These are phyloP conservation scores for Papilio protenor DNA, from an alignment of 2,888 invertebrate genomes.

Conservation along the genomic window DNA sequence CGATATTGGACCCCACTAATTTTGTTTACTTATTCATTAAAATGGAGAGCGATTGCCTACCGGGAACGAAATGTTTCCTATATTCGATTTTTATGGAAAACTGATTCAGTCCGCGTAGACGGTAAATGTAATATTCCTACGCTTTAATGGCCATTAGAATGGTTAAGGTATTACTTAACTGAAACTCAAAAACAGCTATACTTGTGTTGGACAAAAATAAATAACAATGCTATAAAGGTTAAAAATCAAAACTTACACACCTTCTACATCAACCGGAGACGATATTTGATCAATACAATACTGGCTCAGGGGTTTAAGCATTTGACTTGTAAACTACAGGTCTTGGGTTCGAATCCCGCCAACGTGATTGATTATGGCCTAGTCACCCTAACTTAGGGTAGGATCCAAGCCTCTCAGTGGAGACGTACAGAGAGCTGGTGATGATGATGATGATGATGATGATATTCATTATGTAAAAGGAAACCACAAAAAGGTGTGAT, in stretches of 20 bases:
- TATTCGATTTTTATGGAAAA: conserved; percentile 76
- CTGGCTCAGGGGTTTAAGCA: no score
- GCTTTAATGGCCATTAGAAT: conserved; percentile 43
- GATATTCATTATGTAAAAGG: not conserved
- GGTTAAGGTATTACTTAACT: conserved; percentile 21
- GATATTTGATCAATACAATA: no score
- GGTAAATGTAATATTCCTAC: conserved; percentile 49
- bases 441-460: no score
- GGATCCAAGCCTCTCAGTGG: no score
- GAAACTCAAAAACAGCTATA: not conserved
- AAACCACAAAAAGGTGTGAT: not conserved
- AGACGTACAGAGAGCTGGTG: no score
- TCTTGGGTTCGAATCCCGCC: no score
- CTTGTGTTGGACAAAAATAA: not conserved
- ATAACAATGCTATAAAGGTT: no score
- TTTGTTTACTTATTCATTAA: conserved; percentile 82
- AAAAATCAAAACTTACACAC: no score
- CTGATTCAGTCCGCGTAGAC: conserved; percentile 64
- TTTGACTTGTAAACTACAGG: no score
- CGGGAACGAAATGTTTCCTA: conserved; percentile 65
- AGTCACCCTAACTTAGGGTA: no score
- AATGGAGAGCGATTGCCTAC: conserved; percentile 74
- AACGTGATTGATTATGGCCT: no score
- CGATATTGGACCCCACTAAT: conserved; percentile 80
- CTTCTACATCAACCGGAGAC: no score